Evolutionary conservation across 2,113 vertebrate genomes (phyloP).

Genomic region (Alaudala cheleensis): DNA sequence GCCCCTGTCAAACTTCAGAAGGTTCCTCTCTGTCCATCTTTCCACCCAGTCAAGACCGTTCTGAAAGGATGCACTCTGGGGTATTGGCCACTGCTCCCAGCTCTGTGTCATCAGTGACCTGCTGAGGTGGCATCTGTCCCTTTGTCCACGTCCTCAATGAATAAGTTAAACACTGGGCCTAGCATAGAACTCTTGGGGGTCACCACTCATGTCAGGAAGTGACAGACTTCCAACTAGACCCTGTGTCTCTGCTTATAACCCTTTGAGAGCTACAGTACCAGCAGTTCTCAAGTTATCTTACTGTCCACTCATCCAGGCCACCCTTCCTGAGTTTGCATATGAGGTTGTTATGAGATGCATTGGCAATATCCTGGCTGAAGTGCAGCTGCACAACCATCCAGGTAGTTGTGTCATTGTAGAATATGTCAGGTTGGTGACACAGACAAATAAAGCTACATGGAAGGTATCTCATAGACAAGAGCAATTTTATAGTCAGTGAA

Average conservation of each 20-base stretch:
- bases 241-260: not conserved
- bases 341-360: too few relatives aligned
- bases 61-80: not conserved
- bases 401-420: not conserved
- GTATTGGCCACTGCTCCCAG: not conserved
- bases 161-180: not conserved
- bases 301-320: not conserved
- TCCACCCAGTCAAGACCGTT: rapidly evolving
- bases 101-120: not conserved
- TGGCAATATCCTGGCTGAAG: not conserved
- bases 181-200: not conserved
- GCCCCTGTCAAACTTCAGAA: not conserved
- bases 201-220: not conserved
- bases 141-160: not conserved
- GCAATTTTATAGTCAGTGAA: not conserved
- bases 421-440: not conserved
- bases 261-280: not conserved
- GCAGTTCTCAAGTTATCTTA: not conserved
- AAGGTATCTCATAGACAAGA: not conserved
- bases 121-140: not conserved
- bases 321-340: not conserved
- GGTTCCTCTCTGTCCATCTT: not conserved
- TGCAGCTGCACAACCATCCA: not conserved
- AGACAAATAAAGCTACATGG: not conserved
- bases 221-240: not conserved